Evolutionary conservation across 2,888 invertebrate species (phyloP).

Genomic region (Emmelina monodactyla): DNA sequence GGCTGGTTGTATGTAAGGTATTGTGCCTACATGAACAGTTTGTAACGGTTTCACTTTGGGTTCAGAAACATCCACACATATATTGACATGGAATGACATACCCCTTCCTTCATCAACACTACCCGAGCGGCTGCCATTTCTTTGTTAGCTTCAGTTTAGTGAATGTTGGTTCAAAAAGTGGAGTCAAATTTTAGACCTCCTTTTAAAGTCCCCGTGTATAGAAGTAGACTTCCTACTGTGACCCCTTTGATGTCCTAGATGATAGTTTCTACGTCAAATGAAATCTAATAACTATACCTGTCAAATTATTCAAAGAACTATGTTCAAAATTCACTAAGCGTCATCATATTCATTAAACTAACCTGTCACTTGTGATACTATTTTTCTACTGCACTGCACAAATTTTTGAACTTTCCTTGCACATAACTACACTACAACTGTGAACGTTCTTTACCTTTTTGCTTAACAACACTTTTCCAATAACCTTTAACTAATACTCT

Average conservation of each 20-base stretch:
- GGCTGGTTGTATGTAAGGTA: constrained; percentile 88
- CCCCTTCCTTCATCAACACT: constrained; percentile 23
- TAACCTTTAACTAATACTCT: constrained; percentile 22
- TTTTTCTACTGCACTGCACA: constrained; percentile 59
- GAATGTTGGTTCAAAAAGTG: constrained; percentile 10
- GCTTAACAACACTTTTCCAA: constrained; percentile 37
- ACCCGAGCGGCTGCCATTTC: constrained; percentile 25
- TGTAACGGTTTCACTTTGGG: constrained; percentile 47
- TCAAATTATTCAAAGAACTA: no score
- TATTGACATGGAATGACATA: constrained; percentile 48
- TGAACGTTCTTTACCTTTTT: constrained; percentile 39
- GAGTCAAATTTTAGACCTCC: constrained; percentile 7
- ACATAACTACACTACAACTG: constrained; percentile 38
- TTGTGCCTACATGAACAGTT: constrained; percentile 54
- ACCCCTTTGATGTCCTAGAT: no score
- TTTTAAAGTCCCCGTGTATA: no score
- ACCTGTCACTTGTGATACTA: constrained; percentile 24
- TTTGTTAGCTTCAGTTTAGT: constrained; percentile 16
- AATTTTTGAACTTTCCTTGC: constrained; percentile 50
- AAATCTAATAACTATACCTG: no score
- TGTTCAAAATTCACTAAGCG: constrained; percentile 29
- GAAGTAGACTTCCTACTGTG: no score
- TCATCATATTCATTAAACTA: constrained; percentile 31
- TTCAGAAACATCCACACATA: constrained; percentile 52
- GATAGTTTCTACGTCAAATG: no score